phyloP scores from a whole-genome alignment of 2,113 vertebrate species.

The Hiodon alosoides region DNA sequence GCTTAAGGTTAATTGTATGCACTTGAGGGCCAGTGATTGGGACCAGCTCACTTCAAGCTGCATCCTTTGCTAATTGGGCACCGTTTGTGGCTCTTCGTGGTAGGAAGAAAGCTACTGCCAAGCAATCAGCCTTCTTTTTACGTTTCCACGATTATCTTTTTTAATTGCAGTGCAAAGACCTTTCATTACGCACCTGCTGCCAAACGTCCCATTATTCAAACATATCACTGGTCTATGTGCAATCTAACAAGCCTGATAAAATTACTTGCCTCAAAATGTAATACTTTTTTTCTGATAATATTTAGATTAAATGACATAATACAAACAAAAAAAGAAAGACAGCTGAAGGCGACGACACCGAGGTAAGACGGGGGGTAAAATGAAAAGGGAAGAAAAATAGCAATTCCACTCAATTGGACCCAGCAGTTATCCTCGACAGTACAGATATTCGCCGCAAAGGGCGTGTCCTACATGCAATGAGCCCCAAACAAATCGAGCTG shows the following conservation, averaged over 20 bases:
- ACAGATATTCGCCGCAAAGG: not conserved
- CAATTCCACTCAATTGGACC: not conserved
- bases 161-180: not conserved
- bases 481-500: not conserved
- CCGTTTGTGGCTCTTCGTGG: not conserved
- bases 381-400: not conserved
- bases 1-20: conserved; percentile 29
- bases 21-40: conserved; percentile 25
- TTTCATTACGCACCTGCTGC: conserved; percentile 13
- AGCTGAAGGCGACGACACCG: not conserved
- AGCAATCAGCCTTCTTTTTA: conserved; percentile 15
- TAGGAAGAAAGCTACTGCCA: not conserved
- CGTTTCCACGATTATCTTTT: conserved; percentile 6
- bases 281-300: not conserved
- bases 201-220: not conserved
- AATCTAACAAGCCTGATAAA: not conserved
- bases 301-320: not conserved
- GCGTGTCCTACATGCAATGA: not conserved
- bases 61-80: not conserved
- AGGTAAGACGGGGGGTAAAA: not conserved
- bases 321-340: not conserved
- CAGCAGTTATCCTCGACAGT: not conserved
- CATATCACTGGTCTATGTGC: not conserved
- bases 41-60: conserved; percentile 10
- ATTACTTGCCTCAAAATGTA: not conserved